Base-by-base conservation (phyloP, 2,888 invertebrate genomes). In the Diaprepes abbreviatus region DNA sequence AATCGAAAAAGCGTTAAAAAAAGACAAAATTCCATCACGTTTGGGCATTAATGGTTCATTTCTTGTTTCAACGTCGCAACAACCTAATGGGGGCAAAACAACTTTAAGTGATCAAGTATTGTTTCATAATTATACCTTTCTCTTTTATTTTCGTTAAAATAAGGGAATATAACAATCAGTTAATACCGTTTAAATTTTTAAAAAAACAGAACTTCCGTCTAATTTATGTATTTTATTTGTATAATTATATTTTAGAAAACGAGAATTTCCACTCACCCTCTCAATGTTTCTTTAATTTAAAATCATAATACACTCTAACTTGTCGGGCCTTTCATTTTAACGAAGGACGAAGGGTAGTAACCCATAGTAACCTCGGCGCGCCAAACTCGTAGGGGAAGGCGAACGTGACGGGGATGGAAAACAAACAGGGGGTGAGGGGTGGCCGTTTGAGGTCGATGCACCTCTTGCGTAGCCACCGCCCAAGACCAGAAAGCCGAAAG, bases 321-420 rank as follows among this genome's bases (percentile, higher is more conserved):
- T 45, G 65, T 38, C 35, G 36, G 55, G 55, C 43, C 40, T 64
- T 64, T 45, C 55, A 31, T 40, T 64, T 54, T 55, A 45, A 43
- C 36, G 57, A 58, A 57, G 17, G 16, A 33, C 65, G 19, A 58
- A 66, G 65, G 65, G 65, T 66, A 58, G 65, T 66, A 66, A 66
- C 65, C 65, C 65, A 36, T 58, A 66, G 58, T 66, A 66, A 66
- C 65, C 65, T 66, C 55, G 35, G 12, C 65, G 48, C 65, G 65
- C 35, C 65, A 35, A 45, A 31, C 43, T 58, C 28, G 40, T 40
- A 58, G 21, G 64, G 63, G 54, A 63, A 52, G 54, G 12, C 40
- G n/a, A 55, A 35, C 36, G 17, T 35, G 19, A 55, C 24, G 38
- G 55, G 52, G 35, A 28, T 52, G 38, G 38, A 52, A 35, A 36